Evolutionary conservation across 2,113 vertebrate genomes (phyloP).

Genomic region (Orycteropus afer): DNA sequence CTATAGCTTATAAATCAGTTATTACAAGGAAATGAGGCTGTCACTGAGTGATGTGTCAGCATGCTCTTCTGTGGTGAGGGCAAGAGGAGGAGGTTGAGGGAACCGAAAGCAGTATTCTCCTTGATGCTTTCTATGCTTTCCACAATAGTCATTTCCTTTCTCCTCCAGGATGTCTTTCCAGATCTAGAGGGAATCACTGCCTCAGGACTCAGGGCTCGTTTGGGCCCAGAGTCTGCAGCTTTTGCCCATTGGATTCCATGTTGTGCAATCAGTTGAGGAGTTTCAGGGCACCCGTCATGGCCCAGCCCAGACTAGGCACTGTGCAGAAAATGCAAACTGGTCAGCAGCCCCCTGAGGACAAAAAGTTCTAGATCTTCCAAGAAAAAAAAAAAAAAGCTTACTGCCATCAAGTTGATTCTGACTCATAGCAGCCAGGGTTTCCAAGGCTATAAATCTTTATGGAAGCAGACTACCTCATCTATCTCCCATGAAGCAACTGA

Average conservation of each 20-base stretch:
- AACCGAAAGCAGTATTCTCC: neutral
- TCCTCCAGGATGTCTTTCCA: neutral
- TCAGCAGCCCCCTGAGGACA: neutral
- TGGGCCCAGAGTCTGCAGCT: neutral
- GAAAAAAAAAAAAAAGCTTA: too few relatives aligned
- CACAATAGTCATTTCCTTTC: neutral
- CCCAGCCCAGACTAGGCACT: neutral
- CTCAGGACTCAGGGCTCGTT: neutral
- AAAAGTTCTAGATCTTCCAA: too few relatives aligned
- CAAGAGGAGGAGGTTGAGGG: neutral
- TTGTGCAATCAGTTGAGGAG: accelerated
- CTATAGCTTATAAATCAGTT: neutral
- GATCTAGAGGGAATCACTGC: neutral
- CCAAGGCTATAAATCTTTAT: too few relatives aligned
- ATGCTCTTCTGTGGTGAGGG: neutral
- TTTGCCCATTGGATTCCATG: neutral
- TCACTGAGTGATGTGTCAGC: neutral
- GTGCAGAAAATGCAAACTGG: too few relatives aligned
- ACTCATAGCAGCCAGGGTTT: too few relatives aligned
- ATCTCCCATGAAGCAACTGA: too few relatives aligned
- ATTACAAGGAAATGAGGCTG: conserved; percentile 17
- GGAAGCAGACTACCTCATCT: too few relatives aligned
- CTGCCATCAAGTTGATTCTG: too few relatives aligned
- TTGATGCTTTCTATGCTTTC: neutral
- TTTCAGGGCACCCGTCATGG: neutral